Conservation (phyloP, 2,888 invertebrate species). For the Steinernema carpocapsae region DNA sequence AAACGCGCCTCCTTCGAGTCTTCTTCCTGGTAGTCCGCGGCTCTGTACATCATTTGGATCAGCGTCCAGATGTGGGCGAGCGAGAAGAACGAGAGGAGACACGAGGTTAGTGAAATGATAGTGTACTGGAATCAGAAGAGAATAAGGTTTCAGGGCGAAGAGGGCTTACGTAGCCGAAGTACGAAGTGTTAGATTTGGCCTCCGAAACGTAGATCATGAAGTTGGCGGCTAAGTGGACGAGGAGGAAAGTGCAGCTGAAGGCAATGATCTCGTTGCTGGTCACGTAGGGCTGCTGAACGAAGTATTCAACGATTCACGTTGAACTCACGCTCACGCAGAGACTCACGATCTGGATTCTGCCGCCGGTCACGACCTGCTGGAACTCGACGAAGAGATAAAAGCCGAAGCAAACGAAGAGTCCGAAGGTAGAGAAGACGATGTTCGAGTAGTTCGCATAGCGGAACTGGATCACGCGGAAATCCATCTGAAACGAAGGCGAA, state of each 20-base stretch:
- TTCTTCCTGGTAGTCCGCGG: not conserved
- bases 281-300: not conserved
- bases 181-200: not conserved
- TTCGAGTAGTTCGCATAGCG: not conserved
- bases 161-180: constrained; percentile 17
- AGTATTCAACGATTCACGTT: too few relatives aligned
- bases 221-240: not conserved
- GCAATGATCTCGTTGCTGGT: not conserved
- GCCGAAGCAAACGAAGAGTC: not conserved
- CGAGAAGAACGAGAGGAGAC: constrained; percentile 28
- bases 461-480: not conserved
- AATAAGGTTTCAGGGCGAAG: not conserved
- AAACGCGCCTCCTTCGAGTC: not conserved
- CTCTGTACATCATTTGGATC: not conserved
- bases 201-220: not conserved
- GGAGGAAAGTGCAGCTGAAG: not conserved
- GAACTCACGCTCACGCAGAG: too few relatives aligned
- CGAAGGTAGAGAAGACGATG: not conserved
- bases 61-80: constrained; percentile 25
- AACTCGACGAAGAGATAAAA: not conserved
- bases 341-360: not conserved
- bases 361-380: not conserved
- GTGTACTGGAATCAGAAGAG: not conserved
- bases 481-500: too few relatives aligned
- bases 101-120: not conserved